Conservation (phyloP, 2,888 invertebrate genomes). For the Eilema depressum region DNA sequence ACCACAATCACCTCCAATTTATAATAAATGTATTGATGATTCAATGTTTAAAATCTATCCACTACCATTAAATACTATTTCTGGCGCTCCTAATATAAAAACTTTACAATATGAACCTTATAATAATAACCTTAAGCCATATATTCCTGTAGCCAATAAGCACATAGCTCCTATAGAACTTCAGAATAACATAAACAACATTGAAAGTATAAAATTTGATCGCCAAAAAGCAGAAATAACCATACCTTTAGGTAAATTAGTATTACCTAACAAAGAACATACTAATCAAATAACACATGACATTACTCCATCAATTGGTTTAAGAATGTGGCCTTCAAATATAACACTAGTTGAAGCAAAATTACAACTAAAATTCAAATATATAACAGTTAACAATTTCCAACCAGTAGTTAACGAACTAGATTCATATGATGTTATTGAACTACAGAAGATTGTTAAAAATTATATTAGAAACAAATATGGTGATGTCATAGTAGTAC, state of each 20-base stretch:
- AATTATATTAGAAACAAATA: conserved; percentile 37
- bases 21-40: not conserved
- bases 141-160: not conserved
- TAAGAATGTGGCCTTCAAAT: conserved; percentile 49
- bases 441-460: conserved; percentile 35
- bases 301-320: conserved; percentile 20
- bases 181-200: conserved; percentile 6
- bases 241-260: conserved; percentile 18
- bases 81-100: not conserved
- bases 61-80: not conserved
- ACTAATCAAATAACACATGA: not conserved
- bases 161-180: not conserved
- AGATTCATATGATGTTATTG: conserved; percentile 23
- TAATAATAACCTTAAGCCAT: not conserved
- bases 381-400: conserved; percentile 42
- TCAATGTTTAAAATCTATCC: conserved; percentile 2
- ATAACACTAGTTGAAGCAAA: conserved; percentile 42
- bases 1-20: not conserved
- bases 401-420: conserved; percentile 42
- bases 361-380: conserved; percentile 39
- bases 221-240: not conserved
- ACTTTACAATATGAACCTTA: not conserved
- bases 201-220: conserved; percentile 2
- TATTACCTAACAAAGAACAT: conserved; percentile 5
- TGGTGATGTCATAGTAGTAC: conserved; percentile 39